These are phyloP conservation scores for Spinus olivaceus DNA, from an alignment of 2,797 vertebrate species.

Conservation along the genomic window DNA sequence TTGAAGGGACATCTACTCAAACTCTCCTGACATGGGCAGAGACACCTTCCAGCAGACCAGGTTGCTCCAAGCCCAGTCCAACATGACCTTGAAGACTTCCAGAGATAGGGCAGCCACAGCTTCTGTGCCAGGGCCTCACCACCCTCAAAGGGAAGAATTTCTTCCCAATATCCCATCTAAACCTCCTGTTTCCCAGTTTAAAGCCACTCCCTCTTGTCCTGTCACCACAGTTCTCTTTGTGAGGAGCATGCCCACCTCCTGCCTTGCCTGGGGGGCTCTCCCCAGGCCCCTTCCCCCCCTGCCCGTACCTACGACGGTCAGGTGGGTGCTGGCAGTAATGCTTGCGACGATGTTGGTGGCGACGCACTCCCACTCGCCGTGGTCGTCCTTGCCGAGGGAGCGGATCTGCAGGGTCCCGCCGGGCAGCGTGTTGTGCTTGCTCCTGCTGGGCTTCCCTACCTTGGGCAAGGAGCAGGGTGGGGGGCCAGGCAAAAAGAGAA, in stretches of 20 bases:
- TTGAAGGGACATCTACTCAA: not conserved
- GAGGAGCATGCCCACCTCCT: not conserved
- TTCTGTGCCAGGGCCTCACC: not conserved
- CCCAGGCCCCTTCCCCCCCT: not conserved
- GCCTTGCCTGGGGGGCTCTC: not conserved
- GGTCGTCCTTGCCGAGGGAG: constrained; percentile 98
- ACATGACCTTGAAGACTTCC: too few species aligned
- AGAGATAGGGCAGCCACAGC: too few species aligned
- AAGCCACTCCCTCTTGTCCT: not conserved
- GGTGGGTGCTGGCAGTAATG: constrained; percentile 99
- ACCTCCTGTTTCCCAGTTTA: not conserved
- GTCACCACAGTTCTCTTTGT: not conserved
- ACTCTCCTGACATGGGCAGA: not conserved
- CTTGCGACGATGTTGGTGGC: constrained; percentile 98
- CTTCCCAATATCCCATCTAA: not conserved
- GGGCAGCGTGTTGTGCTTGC: constrained; percentile 96
- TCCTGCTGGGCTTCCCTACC: constrained; percentile 99
- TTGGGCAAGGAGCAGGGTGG: constrained; percentile 73
- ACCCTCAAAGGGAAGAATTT: not conserved
- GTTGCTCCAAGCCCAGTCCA: too few species aligned
- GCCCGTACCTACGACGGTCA: constrained; percentile 92
- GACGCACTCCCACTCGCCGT: constrained; percentile 98
- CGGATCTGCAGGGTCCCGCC: constrained; percentile 96
- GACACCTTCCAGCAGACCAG: not conserved
- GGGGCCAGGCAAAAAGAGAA: constrained; percentile 3